Evolutionary conservation across 2,797 vertebrate genomes (phyloP).

Genomic region (Parambassis ranga): DNA sequence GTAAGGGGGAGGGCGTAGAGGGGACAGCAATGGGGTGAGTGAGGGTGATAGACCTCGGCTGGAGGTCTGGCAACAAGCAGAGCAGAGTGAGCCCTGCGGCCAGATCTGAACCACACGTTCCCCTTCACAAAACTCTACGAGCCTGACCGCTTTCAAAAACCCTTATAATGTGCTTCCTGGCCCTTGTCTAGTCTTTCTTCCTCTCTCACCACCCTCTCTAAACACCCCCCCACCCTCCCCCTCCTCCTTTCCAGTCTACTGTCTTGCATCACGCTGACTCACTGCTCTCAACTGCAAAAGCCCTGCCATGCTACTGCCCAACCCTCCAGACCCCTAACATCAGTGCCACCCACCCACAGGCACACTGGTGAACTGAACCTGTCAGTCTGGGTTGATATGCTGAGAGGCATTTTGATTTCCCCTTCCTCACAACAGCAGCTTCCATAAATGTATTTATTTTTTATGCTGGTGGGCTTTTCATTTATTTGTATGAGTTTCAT

Average conservation of each 20-base stretch:
- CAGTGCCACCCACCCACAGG: neutral
- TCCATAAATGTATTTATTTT: slow-evolving; percentile 46
- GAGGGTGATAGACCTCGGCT: slow-evolving; percentile 34
- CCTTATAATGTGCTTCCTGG: slow-evolving; percentile 13
- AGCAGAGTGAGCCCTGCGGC: slow-evolving; percentile 33
- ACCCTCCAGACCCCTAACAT: neutral
- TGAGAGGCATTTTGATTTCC: slow-evolving; percentile 21
- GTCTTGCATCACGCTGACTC: slow-evolving; percentile 36
- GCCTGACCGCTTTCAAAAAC: slow-evolving; percentile 31
- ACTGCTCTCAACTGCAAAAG: slow-evolving; percentile 16
- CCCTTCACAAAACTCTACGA: slow-evolving; percentile 27
- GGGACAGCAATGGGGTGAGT: neutral
- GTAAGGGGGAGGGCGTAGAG: neutral
- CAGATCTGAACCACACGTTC: slow-evolving; percentile 30
- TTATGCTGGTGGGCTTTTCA: slow-evolving; percentile 44
- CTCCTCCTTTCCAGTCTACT: neutral
- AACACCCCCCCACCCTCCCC: neutral
- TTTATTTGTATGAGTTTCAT: slow-evolving; percentile 42
- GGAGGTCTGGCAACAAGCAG: slow-evolving; percentile 36
- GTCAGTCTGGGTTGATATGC: slow-evolving; percentile 36
- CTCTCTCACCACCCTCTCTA: neutral
- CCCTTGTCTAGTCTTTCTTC: slow-evolving; percentile 1
- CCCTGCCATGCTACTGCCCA: slow-evolving; percentile 4
- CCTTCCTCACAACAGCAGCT: slow-evolving; percentile 8
- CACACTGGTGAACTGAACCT: slow-evolving; percentile 15